Conservation (phyloP, 64 coral and sea anemone genomes). For the Porites lutea region DNA sequence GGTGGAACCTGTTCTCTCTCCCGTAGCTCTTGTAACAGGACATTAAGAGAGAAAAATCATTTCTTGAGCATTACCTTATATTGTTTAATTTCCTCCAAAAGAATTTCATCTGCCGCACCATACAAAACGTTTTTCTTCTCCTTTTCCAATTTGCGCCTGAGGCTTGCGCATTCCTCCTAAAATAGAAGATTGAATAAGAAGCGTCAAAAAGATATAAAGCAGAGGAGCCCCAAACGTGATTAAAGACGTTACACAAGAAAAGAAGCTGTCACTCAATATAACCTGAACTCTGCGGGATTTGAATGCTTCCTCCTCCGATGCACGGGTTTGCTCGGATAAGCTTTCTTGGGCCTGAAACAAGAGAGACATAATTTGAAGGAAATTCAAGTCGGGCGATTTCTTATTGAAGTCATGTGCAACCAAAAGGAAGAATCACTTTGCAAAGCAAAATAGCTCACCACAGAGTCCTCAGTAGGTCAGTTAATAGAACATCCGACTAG, state of each 20-base stretch:
- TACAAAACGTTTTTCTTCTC: constrained; percentile 98
- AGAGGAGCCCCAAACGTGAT: too few species aligned
- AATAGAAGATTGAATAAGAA: background rate
- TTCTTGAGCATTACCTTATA: constrained; percentile 64
- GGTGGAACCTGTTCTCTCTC: too few species aligned
- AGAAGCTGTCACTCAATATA: background rate
- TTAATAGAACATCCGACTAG: too few species aligned
- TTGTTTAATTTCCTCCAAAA: constrained; percentile 91
- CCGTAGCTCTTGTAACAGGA: too few species aligned
- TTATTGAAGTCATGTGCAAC: too few species aligned
- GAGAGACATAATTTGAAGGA: background rate
- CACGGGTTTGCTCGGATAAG: constrained; percentile 85
- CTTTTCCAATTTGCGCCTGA: constrained; percentile 92
- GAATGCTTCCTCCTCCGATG: constrained; percentile 92
- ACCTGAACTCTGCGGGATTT: constrained; percentile 94
- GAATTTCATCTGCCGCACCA: constrained; percentile 92
- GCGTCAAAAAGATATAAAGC: background rate
- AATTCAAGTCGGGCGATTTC: background rate
- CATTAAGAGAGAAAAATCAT: background rate
- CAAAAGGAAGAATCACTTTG: too few species aligned
- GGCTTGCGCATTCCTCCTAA: constrained; percentile 91
- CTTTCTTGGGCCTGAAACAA: constrained; percentile 76
- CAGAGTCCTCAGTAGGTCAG: too few species aligned
- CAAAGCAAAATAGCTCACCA: too few species aligned
- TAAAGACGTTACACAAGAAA: background rate